phyloP scores from a whole-genome alignment of 1,140 invertebrate genomes.

The Portunus trituberculatus region DNA sequence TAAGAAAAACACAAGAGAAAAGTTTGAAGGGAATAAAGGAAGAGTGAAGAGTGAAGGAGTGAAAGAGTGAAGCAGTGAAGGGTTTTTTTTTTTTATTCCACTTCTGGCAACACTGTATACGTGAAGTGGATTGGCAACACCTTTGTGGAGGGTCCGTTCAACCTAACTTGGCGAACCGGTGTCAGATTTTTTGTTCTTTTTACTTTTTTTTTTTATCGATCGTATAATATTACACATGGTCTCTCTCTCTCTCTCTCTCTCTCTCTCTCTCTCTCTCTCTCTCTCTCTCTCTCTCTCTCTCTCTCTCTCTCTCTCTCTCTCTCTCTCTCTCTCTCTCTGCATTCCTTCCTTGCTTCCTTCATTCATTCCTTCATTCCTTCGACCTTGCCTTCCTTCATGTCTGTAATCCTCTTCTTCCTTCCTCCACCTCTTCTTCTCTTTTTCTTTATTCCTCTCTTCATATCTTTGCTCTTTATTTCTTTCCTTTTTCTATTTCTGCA shows the following conservation, averaged over 20 bases:
- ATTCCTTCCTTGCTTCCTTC: constrained; percentile 22
- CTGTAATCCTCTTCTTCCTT: background rate
- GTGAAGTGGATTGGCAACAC: too few relatives aligned
- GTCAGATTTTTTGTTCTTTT: background rate
- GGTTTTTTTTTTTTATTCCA: too few relatives aligned
- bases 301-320: constrained; percentile 63
- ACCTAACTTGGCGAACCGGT: too few relatives aligned
- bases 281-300: constrained; percentile 61
- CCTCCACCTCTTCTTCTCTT: background rate
- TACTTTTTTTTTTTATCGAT: background rate
- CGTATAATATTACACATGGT: background rate
- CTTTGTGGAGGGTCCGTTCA: too few relatives aligned
- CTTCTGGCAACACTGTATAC: too few relatives aligned
- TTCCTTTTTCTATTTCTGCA: background rate
- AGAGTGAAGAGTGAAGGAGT: too few relatives aligned
- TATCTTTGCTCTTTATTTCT: background rate
- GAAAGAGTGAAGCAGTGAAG: too few relatives aligned
- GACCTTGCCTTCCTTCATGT: too few relatives aligned
- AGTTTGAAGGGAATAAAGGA: too few relatives aligned
- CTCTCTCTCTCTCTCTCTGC: constrained; percentile 5
- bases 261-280: background rate
- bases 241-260: constrained; percentile 49
- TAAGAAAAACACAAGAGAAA: too few relatives aligned
- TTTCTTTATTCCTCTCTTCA: background rate
- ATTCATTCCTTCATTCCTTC: background rate